phyloP scores from a whole-genome alignment of 2,113 vertebrate species.

The Eidolon helvum region DNA sequence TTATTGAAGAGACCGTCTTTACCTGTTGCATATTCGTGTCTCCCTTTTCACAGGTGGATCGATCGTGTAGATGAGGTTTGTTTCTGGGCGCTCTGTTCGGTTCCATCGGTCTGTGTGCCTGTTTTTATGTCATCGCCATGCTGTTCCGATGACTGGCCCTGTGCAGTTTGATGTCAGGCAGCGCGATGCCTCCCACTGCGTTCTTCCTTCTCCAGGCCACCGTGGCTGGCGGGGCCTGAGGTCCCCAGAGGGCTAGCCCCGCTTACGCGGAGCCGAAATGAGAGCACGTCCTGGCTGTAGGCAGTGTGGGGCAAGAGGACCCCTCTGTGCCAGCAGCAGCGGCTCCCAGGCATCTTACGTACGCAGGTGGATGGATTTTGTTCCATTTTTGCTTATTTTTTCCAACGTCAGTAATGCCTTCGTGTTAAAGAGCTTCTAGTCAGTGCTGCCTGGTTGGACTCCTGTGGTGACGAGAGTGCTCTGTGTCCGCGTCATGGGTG shows the following conservation, averaged over 20 bases:
- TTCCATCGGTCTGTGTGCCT: too few species aligned
- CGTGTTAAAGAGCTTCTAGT: background rate
- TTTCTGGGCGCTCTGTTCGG: too few species aligned
- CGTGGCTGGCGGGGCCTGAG: too few species aligned
- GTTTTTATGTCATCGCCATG: too few species aligned
- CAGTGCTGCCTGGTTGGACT: background rate
- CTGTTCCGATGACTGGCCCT: too few species aligned
- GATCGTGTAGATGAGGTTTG: too few species aligned
- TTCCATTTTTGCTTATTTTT: background rate
- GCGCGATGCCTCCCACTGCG: too few species aligned
- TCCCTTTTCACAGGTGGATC: too few species aligned
- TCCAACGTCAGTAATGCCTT: background rate
- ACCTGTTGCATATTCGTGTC: too few species aligned
- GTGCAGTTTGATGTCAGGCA: too few species aligned
- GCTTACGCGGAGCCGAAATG: background rate
- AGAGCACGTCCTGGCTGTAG: background rate
- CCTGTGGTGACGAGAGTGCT: background rate
- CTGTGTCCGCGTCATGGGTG: rapidly evolving
- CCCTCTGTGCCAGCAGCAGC: background rate
- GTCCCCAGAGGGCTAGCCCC: background rate
- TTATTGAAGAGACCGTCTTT: too few species aligned
- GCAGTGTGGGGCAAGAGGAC: background rate
- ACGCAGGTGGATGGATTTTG: background rate
- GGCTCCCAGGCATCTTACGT: background rate
- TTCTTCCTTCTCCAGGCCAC: too few species aligned